Evolutionary conservation across 2,888 invertebrate genomes (phyloP).

Genomic region (Steromphala cineraria): DNA sequence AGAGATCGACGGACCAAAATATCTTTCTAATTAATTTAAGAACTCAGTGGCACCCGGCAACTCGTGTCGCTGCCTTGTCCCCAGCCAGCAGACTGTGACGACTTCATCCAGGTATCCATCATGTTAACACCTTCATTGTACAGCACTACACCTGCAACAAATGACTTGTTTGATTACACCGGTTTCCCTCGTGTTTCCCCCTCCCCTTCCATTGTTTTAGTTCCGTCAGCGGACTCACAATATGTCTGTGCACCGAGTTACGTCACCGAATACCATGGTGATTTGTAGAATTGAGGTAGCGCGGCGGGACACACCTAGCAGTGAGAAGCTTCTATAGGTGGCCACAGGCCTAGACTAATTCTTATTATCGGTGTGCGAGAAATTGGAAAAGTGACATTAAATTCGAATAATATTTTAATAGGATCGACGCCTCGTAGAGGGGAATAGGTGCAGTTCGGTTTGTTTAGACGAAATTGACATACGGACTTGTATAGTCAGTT

Average conservation of each 20-base stretch:
- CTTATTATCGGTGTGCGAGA: slow-evolving; percentile 2
- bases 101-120: too few relatives aligned
- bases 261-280: not conserved
- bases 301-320: not conserved
- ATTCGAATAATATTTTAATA: slow-evolving; percentile 14
- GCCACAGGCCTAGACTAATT: not conserved
- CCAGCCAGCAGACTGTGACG: too few relatives aligned
- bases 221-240: not conserved
- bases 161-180: too few relatives aligned
- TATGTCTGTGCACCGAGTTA: not conserved
- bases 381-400: slow-evolving; percentile 17
- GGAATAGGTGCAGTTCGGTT: not conserved
- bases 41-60: too few relatives aligned
- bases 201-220: not conserved
- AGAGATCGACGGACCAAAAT: too few relatives aligned
- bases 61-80: too few relatives aligned
- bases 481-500: not conserved
- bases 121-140: too few relatives aligned
- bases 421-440: not conserved
- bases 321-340: not conserved
- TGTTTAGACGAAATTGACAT: not conserved
- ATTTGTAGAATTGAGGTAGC: not conserved
- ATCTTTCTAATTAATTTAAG: too few relatives aligned
- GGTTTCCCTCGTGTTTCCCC: not conserved
- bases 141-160: too few relatives aligned